Percentiles rank a stretch among this genome's conserved stretches.
Evolutionary conservation across 2,113 vertebrate species (phyloP).

Genomic region (Onychostoma macrolepis): DNA sequence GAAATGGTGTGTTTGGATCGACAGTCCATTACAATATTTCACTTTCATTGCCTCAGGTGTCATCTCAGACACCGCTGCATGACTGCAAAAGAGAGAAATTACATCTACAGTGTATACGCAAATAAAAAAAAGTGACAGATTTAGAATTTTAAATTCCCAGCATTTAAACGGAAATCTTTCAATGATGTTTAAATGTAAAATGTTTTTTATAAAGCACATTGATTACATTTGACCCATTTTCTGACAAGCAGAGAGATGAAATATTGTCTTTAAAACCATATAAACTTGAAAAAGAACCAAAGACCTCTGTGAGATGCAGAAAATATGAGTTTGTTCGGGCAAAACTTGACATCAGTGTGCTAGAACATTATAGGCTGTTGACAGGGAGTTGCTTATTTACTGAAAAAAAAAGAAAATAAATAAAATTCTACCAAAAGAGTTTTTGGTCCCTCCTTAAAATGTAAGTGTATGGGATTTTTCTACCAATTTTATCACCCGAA

Average conservation of each 20-base stretch:
- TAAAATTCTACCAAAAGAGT: too few relatives aligned
- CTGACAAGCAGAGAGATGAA: not conserved
- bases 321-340: not conserved
- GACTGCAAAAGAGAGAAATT: not conserved
- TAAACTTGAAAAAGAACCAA: not conserved
- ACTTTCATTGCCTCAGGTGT: constrained; percentile 38
- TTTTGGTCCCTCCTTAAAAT: not conserved
- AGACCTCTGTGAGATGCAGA: not conserved
- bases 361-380: not conserved
- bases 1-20: constrained; percentile 38
- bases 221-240: not conserved
- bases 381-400: not conserved
- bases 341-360: not conserved
- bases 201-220: not conserved
- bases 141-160: not conserved
- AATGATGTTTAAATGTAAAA: not conserved
- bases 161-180: constrained; percentile 13
- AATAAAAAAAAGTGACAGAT: constrained; percentile 17
- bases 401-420: not conserved
- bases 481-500: not conserved
- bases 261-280: not conserved
- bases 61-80: not conserved
- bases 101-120: not conserved
- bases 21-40: constrained; percentile 53
- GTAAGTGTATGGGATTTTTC: not conserved